Percentiles rank a stretch among this genome's conserved stretches.
These are phyloP conservation scores for Enteromius fasciolatus DNA, from an alignment of 2,797 vertebrate species.

Conservation along the genomic window DNA sequence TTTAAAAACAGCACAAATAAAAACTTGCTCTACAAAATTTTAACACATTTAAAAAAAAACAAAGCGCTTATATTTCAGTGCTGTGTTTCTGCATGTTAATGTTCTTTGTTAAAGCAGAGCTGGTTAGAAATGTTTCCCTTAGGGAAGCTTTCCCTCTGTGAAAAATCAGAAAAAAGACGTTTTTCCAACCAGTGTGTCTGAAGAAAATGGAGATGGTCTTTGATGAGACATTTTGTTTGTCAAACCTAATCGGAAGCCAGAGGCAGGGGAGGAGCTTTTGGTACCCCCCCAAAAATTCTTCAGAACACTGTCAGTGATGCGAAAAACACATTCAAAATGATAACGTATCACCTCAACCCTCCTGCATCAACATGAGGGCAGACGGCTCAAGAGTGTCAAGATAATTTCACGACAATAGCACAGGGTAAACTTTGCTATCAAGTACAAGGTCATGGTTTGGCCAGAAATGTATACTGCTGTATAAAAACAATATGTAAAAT, in stretches of 20 bases:
- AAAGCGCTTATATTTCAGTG: conserved; percentile 6
- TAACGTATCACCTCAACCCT: neutral
- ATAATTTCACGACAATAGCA: conserved; percentile 4
- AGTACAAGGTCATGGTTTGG: neutral
- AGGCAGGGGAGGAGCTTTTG: conserved; percentile 36
- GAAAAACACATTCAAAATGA: conserved; percentile 7
- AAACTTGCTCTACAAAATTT: neutral
- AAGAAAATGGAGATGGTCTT: conserved; percentile 48
- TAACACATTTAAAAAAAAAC: neutral
- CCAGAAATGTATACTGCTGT: neutral
- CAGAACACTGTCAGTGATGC: neutral
- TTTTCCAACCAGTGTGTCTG: conserved; percentile 33
- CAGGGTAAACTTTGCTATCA: neutral
- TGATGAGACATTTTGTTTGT: conserved; percentile 59
- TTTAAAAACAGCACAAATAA: conserved; percentile 17
- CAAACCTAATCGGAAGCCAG: conserved; percentile 54
- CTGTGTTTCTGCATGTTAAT: neutral
- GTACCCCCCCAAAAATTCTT: conserved; percentile 17
- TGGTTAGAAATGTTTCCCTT: conserved; percentile 29
- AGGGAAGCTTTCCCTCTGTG: conserved; percentile 43
- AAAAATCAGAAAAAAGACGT: conserved; percentile 44
- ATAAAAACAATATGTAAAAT: neutral
- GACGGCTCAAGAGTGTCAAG: neutral
- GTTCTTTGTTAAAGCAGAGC: conserved; percentile 28
- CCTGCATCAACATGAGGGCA: neutral